Base-by-base conservation (phyloP, 2,888 invertebrate species). In the Sminthurides aquaticus region DNA sequence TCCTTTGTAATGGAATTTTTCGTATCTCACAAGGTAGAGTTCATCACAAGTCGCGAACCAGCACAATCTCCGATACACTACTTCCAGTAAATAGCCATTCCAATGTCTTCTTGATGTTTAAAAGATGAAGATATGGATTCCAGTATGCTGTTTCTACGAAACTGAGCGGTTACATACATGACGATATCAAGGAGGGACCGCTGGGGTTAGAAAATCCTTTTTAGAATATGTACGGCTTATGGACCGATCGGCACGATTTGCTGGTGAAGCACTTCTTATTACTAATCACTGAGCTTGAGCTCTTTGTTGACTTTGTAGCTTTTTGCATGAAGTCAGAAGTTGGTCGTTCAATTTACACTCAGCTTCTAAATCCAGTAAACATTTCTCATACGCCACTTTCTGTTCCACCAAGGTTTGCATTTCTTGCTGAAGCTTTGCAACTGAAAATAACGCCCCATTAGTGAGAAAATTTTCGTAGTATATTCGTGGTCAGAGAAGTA, bases 361-460 rank as follows among this genome's bases (percentile, higher is more conserved):
- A 20, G 64, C 56, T 52, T 71, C 73, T 55, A 73, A 59, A 22
- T 73, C 71, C 28, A 64, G 59, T 15, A 73, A 48, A 49, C 73
- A 71, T 62, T 71, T 71, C 56, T 71, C 71, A 59, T 73, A 73
- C 1, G 68, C 66, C 24, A 73, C 73, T 63, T 73, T 73, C 15
- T 67, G 67, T 43, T 73, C 73, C 11, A 71, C 58, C 3, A 71
- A 60, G 22, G 66, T 61, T 61, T 71, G 71, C n/a, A 71, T 57
- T 60, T 73, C 73, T 15, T 65, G 62, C 57, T 73, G 71, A 3
- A 71, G 60, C 55, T 67, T 70, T 48, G 69, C 71, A 48, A 72
- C 73, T 73, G 49, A 24, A 59, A 66, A 11, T 11, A 43, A 43
- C 43, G 18, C 18, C 18, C 43, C 22, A 20, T 52, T 5, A 52